A percentile compares a stretch with the other conserved stretches of the same genome.
phyloP scores from a whole-genome alignment of 2,797 vertebrate species.

The Sphenodon punctatus region DNA sequence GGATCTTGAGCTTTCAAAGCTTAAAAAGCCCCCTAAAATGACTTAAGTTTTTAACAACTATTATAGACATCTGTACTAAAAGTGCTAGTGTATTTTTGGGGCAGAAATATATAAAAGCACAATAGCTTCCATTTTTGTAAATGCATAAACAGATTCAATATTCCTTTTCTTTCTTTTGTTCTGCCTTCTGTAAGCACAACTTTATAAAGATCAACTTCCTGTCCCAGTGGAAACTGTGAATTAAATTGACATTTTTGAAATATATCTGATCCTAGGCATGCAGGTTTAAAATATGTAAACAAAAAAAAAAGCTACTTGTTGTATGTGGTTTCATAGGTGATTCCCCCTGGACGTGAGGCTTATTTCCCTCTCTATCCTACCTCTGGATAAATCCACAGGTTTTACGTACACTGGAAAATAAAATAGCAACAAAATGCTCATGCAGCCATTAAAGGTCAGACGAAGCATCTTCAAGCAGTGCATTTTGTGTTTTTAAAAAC shows the following conservation, averaged over 20 bases:
- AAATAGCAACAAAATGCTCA: slow-evolving; percentile 22
- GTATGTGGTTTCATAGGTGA: slow-evolving; percentile 34
- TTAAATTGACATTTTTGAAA: not conserved
- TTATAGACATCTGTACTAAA: too few species aligned
- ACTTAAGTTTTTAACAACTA: too few species aligned
- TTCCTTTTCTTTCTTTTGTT: not conserved
- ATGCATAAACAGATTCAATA: not conserved
- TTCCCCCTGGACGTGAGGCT: slow-evolving; percentile 36
- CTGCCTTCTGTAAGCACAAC: not conserved
- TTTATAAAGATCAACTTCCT: not conserved
- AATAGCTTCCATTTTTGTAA: not conserved
- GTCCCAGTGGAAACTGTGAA: not conserved
- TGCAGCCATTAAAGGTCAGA: not conserved
- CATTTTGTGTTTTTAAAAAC: slow-evolving; percentile 32
- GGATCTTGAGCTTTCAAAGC: too few species aligned
- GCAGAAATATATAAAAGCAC: too few species aligned
- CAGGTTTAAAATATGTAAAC: slow-evolving; percentile 10
- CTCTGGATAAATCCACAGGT: not conserved
- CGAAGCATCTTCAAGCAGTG: rapidly evolving
- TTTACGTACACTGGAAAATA: slow-evolving; percentile 12
- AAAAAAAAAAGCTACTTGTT: slow-evolving; percentile 12
- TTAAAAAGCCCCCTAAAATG: too few species aligned
- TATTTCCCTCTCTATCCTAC: slow-evolving; percentile 16
- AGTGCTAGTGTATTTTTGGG: not conserved
- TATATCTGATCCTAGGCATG: not conserved